Evolutionary conservation across 2,113 vertebrate genomes (phyloP), one percentile per base, ranked within the genome.

Genomic region (Carollia perspicillata): DNA sequence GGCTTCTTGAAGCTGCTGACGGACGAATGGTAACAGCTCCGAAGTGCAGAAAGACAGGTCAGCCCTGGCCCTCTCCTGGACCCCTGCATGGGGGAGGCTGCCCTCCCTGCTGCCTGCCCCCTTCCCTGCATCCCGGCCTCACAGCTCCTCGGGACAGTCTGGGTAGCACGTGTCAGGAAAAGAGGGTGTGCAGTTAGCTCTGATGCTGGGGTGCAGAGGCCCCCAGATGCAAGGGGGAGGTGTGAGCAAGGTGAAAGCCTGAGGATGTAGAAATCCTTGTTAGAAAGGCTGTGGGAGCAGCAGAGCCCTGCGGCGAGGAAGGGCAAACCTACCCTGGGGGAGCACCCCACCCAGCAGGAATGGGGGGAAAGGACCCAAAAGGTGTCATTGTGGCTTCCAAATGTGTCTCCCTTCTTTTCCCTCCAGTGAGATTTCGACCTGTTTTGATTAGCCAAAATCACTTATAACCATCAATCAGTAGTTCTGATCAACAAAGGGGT

Each of bases 11-110:
- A 65, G 60, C 77, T 66, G 96, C 77, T 97, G 97, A 98, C 0
- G 40, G 96, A 96, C 88, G 95, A 89, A 90, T 17, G 30, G 77
- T 90, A 85, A 96, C 90, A 75, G 37, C 93, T 96, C 85, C 68
- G 87, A 69, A 92, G 84, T 47, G 90, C 55, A 93, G 97, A 96
- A 75, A 96, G 66, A 66, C 8, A 5, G 37, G 20, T 44, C 20
- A 5, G 30, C 78, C 63, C 71, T 16, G 3, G 33, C 42, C 55
- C 13, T 33, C 8, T 12, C 30, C 26, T 3, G 3, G 42, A 51
- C 49, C 17, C 80, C 35, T 30, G 58, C 11, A 28, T 18, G 6
- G 30, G 63, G 58, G n/a, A 69, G 66, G 60, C 75, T 80, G 28
- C 10, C 47, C 8, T 6, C 7, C 60, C 10, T 2, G 60, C 75